A percentile compares a stretch with the other conserved stretches of the same genome.
Conservation (phyloP, 2,113 vertebrate species). For the Paramisgurnus dabryanus region DNA sequence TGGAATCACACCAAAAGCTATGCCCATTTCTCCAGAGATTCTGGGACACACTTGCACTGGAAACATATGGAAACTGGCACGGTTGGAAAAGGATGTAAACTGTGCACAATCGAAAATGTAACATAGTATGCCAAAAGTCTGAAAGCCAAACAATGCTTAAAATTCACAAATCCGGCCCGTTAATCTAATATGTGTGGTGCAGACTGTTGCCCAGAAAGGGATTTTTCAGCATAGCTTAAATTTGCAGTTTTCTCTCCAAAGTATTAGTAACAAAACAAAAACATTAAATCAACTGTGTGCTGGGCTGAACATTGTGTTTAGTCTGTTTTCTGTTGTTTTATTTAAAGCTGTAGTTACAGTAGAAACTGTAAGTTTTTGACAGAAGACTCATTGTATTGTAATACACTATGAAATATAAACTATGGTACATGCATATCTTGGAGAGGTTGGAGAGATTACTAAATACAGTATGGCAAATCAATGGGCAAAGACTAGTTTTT, state of each 20-base stretch:
- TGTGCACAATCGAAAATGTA: neutral
- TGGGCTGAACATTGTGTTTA: neutral
- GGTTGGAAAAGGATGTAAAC: neutral
- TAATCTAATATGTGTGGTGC: too few species aligned
- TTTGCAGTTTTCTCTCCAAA: conserved; percentile 40
- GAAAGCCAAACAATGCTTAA: neutral
- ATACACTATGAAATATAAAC: too few species aligned
- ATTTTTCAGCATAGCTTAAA: conserved; percentile 1
- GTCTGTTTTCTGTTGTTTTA: neutral
- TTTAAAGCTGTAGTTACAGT: too few species aligned
- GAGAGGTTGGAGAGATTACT: neutral
- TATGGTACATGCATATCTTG: neutral
- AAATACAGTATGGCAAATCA: neutral
- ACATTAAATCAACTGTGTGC: conserved; percentile 29
- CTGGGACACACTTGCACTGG: neutral
- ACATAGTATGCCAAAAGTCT: neutral
- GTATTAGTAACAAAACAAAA: conserved; percentile 27
- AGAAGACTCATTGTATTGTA: too few species aligned
- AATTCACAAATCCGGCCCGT: too few species aligned
- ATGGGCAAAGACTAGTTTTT: neutral
- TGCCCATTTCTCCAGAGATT: conserved; percentile 58
- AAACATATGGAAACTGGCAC: neutral
- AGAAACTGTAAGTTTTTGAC: too few species aligned
- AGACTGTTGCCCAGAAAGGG: conserved; percentile 34
- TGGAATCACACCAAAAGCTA: conserved; percentile 56